These are phyloP conservation scores for Rhineura floridana DNA, from an alignment of 2,113 vertebrate species.

Conservation along the genomic window DNA sequence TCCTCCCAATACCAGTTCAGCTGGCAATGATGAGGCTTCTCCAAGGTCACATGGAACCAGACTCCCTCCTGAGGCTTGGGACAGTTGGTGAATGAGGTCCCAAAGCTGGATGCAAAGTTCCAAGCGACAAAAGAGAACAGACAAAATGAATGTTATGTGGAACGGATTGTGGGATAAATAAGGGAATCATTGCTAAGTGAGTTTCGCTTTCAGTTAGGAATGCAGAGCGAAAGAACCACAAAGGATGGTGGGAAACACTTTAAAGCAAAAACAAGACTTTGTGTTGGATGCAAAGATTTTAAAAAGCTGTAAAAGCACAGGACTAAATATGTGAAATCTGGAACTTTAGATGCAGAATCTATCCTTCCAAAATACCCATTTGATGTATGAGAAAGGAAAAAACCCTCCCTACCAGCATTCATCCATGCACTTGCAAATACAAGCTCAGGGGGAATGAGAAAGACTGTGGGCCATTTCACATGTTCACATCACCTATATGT, in stretches of 20 bases:
- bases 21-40: too few relatives aligned
- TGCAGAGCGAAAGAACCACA: neutral
- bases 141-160: too few relatives aligned
- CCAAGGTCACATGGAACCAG: too few relatives aligned
- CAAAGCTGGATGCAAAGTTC: too few relatives aligned
- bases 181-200: too few relatives aligned
- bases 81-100: too few relatives aligned
- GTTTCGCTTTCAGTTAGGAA: neutral
- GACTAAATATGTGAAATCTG: neutral
- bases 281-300: neutral
- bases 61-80: too few relatives aligned
- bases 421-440: neutral
- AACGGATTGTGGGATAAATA: neutral
- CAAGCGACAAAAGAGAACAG: neutral
- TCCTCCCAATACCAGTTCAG: too few relatives aligned
- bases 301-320: neutral
- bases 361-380: neutral
- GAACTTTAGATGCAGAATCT: neutral
- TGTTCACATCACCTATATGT: slow-evolving; percentile 22
- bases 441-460: neutral
- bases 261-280: neutral
- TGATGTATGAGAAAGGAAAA: too few relatives aligned
- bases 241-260: neutral
- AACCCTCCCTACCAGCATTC: neutral
- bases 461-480: neutral